Percentiles rank a stretch among this genome's conserved stretches.
phyloP scores from a whole-genome alignment of 2,113 vertebrate species.

The Python bivittatus region DNA sequence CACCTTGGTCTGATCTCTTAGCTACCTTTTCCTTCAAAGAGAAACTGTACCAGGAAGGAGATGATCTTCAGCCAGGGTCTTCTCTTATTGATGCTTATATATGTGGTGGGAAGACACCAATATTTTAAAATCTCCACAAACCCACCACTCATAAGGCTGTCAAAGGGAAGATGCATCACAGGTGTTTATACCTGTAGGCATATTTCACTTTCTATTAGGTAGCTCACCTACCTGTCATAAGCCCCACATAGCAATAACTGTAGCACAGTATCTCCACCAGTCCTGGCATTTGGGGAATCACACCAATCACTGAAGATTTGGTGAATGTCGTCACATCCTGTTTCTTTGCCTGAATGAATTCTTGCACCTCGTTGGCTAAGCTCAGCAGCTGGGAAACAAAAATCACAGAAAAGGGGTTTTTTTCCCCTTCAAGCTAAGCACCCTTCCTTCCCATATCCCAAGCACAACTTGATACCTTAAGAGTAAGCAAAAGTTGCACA shows the following conservation, averaged over 20 bases:
- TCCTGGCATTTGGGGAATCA: slow-evolving; percentile 77
- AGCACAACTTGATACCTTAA: slow-evolving; percentile 76
- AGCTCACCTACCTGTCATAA: slow-evolving; percentile 82
- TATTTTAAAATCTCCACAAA: neutral
- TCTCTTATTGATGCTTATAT: neutral
- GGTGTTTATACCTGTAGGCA: neutral
- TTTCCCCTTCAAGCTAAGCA: neutral
- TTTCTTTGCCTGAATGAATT: slow-evolving; percentile 78
- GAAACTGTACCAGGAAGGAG: neutral
- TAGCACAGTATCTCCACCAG: slow-evolving; percentile 83
- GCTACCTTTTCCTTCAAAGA: neutral
- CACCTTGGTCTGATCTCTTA: neutral
- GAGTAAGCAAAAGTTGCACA: slow-evolving; percentile 85
- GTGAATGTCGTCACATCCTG: slow-evolving; percentile 80
- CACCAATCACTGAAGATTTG: slow-evolving; percentile 72
- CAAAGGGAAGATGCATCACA: neutral
- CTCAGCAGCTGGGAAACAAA: slow-evolving; percentile 83
- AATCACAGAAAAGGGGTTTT: neutral
- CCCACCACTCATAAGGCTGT: neutral
- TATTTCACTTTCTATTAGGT: neutral
- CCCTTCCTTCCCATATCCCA: neutral
- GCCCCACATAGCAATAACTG: slow-evolving; percentile 89
- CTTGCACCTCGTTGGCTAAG: slow-evolving; percentile 85
- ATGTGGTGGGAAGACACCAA: neutral
- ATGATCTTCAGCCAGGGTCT: neutral